These are phyloP conservation scores for Spinibarbus caldwelli DNA, from an alignment of 2,797 vertebrate species.

Conservation along the genomic window DNA sequence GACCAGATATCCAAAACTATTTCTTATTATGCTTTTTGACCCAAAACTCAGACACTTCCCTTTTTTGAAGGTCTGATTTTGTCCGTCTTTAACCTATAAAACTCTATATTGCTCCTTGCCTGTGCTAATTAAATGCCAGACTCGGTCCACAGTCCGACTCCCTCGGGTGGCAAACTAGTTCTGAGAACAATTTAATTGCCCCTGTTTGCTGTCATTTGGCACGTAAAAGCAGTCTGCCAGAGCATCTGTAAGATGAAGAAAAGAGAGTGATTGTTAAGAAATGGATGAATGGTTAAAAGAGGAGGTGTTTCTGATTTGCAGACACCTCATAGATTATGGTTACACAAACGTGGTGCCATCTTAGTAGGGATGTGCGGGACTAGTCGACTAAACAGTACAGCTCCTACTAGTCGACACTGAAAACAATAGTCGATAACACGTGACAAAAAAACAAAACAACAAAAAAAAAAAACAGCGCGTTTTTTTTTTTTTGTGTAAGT, in stretches of 20 bases:
- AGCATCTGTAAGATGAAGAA: constrained; percentile 44
- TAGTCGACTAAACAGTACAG: too few species aligned
- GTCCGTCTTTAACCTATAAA: constrained; percentile 62
- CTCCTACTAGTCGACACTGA: too few species aligned
- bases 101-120: neutral
- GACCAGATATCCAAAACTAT: neutral
- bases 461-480: too few species aligned
- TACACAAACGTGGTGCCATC: neutral
- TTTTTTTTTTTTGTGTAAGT: too few species aligned
- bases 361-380: too few species aligned
- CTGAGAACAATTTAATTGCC: constrained; percentile 58
- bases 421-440: too few species aligned
- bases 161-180: constrained; percentile 66
- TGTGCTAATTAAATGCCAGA: constrained; percentile 62
- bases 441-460: too few species aligned
- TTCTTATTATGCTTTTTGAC: neutral
- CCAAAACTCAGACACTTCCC: neutral
- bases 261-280: constrained; percentile 37
- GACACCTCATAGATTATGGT: constrained; percentile 16
- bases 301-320: constrained; percentile 23
- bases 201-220: constrained; percentile 51
- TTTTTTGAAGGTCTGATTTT: neutral
- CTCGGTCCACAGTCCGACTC: constrained; percentile 51
- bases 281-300: constrained; percentile 20
- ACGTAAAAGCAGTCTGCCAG: constrained; percentile 48